These are phyloP conservation scores for Carcina quercana DNA, from an alignment of 2,888 invertebrate species.

Conservation along the genomic window DNA sequence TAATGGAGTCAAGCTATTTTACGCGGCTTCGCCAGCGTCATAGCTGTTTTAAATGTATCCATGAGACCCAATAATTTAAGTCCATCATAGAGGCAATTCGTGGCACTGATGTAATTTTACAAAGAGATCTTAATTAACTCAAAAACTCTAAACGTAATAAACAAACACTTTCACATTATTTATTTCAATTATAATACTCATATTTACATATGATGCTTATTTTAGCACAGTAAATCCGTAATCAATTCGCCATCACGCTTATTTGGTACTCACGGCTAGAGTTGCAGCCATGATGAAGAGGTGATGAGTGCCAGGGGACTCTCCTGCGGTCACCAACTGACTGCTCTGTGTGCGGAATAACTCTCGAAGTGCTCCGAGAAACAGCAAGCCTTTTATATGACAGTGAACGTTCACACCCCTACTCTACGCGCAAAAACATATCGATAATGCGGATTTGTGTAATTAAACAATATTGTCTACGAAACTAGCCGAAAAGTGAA, in stretches of 20 bases:
- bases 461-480: conserved; percentile 17
- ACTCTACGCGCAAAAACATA: conserved; percentile 34
- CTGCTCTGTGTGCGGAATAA: conserved; percentile 30
- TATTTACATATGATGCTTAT: background rate
- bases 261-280: conserved; percentile 51
- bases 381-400: conserved; percentile 54
- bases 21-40: too few species aligned
- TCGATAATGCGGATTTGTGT: conserved; percentile 28
- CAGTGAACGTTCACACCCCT: conserved; percentile 62
- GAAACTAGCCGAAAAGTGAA: background rate
- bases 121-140: background rate
- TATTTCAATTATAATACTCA: conserved; percentile 1
- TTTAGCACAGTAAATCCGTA: background rate
- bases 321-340: conserved; percentile 31
- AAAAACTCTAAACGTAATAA: background rate
- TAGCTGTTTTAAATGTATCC: too few species aligned
- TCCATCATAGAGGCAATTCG: background rate
- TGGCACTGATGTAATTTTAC: conserved; percentile 2
- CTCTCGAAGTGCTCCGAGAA: conserved; percentile 34
- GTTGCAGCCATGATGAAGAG: conserved; percentile 59
- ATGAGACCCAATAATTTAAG: too few species aligned
- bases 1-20: too few species aligned
- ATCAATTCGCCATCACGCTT: conserved; percentile 18
- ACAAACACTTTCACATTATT: background rate
- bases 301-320: conserved; percentile 31